Evolutionary conservation across 2,797 vertebrate species (phyloP).

Genomic region (Sebastiscus tertius): DNA sequence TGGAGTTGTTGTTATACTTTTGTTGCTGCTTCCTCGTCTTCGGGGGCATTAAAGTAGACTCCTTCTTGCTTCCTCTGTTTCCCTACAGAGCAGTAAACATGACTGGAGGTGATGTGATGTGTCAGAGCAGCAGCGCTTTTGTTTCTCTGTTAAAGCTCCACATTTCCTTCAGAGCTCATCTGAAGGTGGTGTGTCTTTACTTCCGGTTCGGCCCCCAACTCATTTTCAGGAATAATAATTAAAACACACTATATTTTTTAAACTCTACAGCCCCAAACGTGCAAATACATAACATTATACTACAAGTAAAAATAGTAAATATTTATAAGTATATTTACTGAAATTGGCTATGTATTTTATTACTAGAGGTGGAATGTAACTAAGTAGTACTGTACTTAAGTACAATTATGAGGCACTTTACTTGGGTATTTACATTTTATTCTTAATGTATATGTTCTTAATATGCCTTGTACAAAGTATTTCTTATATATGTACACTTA

Average conservation of each 20-base stretch:
- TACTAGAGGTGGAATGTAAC: too few species aligned
- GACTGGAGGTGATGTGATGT: constrained; percentile 43
- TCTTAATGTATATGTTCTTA: too few species aligned
- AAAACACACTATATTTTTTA: background rate
- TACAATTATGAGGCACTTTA: too few species aligned
- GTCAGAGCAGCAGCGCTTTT: constrained; percentile 55
- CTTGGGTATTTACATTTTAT: too few species aligned
- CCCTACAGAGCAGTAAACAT: constrained; percentile 18
- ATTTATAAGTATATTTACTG: background rate
- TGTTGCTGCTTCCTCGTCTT: background rate
- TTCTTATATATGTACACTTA: too few species aligned
- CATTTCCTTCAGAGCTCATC: constrained; percentile 65
- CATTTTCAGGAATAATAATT: background rate
- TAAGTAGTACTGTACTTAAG: too few species aligned
- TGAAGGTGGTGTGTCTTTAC: constrained; percentile 55
- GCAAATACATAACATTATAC: background rate
- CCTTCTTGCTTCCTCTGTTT: background rate
- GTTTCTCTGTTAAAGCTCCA: constrained; percentile 73
- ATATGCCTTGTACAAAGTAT: too few species aligned
- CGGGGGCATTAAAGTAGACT: background rate
- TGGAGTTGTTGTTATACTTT: background rate
- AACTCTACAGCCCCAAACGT: background rate
- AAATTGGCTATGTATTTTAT: too few species aligned
- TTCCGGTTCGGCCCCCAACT: constrained; percentile 71
- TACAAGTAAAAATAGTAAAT: background rate